A percentile compares a stretch with the other conserved stretches of the same genome.
Conservation (phyloP, 2,888 invertebrate species). For the Himalopsyche tibetana region DNA sequence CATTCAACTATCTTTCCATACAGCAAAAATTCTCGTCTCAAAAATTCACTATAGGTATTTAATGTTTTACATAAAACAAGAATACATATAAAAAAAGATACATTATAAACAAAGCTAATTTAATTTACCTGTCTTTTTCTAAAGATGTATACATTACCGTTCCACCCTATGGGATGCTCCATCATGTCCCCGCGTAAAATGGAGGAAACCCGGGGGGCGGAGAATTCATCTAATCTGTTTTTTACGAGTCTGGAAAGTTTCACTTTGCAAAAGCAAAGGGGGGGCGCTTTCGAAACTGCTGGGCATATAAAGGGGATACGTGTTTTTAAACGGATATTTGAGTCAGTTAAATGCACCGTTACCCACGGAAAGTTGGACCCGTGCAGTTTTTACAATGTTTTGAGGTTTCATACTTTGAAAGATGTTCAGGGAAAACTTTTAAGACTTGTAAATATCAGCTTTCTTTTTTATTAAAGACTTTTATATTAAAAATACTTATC, state of each 20-base stretch:
- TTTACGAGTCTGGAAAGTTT: slow-evolving; percentile 30
- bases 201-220: neutral
- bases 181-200: neutral
- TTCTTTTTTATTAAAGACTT: no score
- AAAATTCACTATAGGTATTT: no score
- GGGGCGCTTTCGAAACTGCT: neutral
- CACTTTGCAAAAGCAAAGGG: neutral
- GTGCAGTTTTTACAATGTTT: slow-evolving; percentile 1
- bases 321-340: slow-evolving; percentile 17
- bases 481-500: no score
- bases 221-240: slow-evolving; percentile 22
- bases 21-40: no score
- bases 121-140: neutral
- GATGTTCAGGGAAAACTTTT: neutral
- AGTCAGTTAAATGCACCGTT: slow-evolving; percentile 22
- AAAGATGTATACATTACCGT: neutral
- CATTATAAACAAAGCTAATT: neutral
- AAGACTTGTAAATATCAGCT: no score
- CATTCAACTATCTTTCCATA: no score
- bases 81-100: no score
- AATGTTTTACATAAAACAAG: no score
- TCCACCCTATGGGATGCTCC: neutral
- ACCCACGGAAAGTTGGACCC: neutral
- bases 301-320: neutral
- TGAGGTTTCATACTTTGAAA: neutral